A percentile compares a stretch with the other conserved stretches of the same genome.
These are phyloP conservation scores for Hylomyscus alleni DNA, from an alignment of 2,797 vertebrate genomes.

Conservation along the genomic window DNA sequence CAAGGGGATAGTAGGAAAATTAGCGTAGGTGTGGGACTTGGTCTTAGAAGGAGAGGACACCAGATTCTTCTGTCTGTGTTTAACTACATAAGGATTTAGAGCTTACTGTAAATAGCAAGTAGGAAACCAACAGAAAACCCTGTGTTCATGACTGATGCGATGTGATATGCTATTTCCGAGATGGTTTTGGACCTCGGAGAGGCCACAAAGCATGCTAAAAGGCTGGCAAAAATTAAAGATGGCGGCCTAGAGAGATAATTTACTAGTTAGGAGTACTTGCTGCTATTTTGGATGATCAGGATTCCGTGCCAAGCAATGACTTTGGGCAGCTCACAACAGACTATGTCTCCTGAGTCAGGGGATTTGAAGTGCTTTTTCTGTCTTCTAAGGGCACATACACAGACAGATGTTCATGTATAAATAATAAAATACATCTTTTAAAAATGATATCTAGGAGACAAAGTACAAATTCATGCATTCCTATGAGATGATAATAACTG, in stretches of 20 bases:
- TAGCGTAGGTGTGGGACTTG: not conserved
- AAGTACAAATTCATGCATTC: not conserved
- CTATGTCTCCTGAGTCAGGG: not conserved
- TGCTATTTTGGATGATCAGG: not conserved
- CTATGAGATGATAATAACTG: not conserved
- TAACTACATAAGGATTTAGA: not conserved
- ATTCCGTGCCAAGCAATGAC: not conserved
- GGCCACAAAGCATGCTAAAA: no score
- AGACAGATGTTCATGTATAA: not conserved
- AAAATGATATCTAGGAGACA: not conserved
- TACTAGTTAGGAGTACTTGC: not conserved
- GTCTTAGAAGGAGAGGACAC: not conserved
- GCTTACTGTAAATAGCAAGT: conserved; percentile 12
- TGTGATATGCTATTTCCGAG: not conserved
- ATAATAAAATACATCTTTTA: not conserved
- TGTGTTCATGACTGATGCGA: not conserved
- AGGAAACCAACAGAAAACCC: not conserved
- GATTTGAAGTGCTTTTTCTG: not conserved
- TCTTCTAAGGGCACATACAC: not conserved
- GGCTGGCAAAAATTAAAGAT: not conserved
- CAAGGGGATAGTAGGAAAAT: not conserved
- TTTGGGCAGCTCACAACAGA: not conserved
- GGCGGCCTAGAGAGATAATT: not conserved
- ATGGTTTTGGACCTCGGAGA: not conserved
- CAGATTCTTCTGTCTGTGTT: not conserved